Base-by-base conservation (phyloP, 1,140 invertebrate species). In the Vanessa tameamea region DNA sequence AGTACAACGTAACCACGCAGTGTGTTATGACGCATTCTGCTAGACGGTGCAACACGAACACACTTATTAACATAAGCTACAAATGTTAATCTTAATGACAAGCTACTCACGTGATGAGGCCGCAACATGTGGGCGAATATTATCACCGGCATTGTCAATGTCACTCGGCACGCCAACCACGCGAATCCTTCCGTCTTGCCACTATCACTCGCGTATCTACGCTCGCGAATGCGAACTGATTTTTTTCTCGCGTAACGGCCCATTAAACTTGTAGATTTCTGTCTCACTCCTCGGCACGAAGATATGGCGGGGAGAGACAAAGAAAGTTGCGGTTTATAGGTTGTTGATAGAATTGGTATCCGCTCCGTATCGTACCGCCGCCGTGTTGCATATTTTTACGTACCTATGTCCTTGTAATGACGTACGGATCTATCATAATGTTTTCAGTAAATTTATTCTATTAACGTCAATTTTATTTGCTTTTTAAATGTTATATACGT, bases 341-440 rank as follows among this genome's bases (percentile, higher is more conserved):
- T 92, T 92, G 92, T 93, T 92, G 90, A 93, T 93, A 92, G 92
- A 93, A 92, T 92, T 91, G 91, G 90, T 93, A 93, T 93, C 91
- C 90, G 88, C 86, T 91, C 87, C 75, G 89, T 86, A 89, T 87
- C 90, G 89, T 91, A 87, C 85, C 84, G 87, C 83, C 85, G 87
- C 85, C 87, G 92, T 92, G 92, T 91, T 93, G 93, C 93, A 93
- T 93, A 93, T 92, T 90, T 90, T 92, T 89, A 88, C 81, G 81
- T 78, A 82, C 26, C 51, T 66, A 79, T 88, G 82, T 79, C 86
- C 83, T 91, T 89, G 88, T 85, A 81, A 63, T 47, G 81, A 77
- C 82, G 87, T 75, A 61, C 51, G 65, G 47, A 13, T 37, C 1
- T 48, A 64, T 48, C 4, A 15, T 6, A 5, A 11, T 20, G 15